Base-by-base conservation (phyloP, 1,140 invertebrate genomes). In the Drosophila sp. region DNA sequence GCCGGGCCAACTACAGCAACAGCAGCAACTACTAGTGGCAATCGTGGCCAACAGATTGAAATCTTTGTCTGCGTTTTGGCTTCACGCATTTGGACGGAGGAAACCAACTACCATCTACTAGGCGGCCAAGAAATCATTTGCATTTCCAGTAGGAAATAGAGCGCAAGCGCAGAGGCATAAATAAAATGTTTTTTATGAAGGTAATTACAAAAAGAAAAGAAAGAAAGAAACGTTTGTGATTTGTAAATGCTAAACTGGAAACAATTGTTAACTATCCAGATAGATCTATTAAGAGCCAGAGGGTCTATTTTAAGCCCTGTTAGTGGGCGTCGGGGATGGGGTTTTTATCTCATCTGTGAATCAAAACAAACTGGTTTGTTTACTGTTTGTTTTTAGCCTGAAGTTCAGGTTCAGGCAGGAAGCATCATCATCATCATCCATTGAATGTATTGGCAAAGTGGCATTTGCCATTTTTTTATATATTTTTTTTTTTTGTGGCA, bases 391-490 rank as follows among this genome's bases (percentile, higher is more conserved):
- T 17, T 17, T 17, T 58, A 79, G 78, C 79, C 76, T 57, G 66
- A 89, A 90, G 89, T 90, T 90, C 87, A 90, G 87, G 87, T 90
- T 90, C 87, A 90, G 89, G 47, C 87, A 90, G 87, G 87, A 90
- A 90, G 71, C 80, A 63, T 58, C 35, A 38, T 38, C 44, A 90
- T 69, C 80, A 63, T 58, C 35, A 38, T 38, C 44, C 44, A 50
- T 27, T 7, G 23, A 50, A 23, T 50, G 44, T 50, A 50, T 50
- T 64, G 65, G 70, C 62, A 69, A 76, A 23, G 56, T 41, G 7
- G 33, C 63, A 32, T 57, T 81, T 71, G 78, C 65, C 79, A 38
- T 38, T 11, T 79, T 81, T 79, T 71, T 80, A n/a, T n/a, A n/a
- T n/a, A n/a, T n/a, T 74, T 2, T 47, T 75, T 79, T 67, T 79